These are phyloP conservation scores for Nesospiza acunhae DNA, from an alignment of 2,113 vertebrate genomes.

Conservation along the genomic window DNA sequence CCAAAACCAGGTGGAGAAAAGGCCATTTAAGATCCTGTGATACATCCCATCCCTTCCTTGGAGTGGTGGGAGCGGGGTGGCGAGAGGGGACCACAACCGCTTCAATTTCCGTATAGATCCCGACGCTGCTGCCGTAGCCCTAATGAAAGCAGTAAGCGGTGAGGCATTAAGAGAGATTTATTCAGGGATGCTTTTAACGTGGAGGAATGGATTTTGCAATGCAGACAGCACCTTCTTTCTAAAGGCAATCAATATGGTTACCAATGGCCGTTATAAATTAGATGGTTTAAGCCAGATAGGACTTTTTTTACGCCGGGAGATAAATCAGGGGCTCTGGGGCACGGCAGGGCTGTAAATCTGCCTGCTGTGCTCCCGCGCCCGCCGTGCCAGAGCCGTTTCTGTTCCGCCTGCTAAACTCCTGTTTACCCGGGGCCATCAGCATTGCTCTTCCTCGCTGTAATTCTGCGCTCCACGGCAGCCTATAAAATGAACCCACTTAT, in stretches of 20 bases:
- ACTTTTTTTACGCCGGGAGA: constrained; percentile 30
- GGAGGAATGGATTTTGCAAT: constrained; percentile 75
- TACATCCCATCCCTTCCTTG: background rate
- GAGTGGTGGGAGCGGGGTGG: background rate
- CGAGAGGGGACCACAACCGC: constrained; percentile 44
- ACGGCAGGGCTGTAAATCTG: constrained; percentile 73
- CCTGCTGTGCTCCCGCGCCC: background rate
- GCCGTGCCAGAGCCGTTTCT: constrained; percentile 24
- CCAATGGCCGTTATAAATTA: constrained; percentile 75
- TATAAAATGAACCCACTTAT: constrained; percentile 63
- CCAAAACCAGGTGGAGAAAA: constrained; percentile 41
- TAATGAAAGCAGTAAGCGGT: constrained; percentile 81
- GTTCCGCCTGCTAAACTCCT: constrained; percentile 72
- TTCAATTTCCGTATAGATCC: constrained; percentile 75
- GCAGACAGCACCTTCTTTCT: constrained; percentile 72
- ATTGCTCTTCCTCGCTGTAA: constrained; percentile 63
- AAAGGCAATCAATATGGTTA: constrained; percentile 77
- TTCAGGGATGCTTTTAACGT: constrained; percentile 72
- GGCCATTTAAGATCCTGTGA: constrained; percentile 41
- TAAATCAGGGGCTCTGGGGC: constrained; percentile 73
- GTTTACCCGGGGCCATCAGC: constrained; percentile 68
- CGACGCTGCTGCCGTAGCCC: constrained; percentile 69
- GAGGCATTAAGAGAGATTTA: constrained; percentile 80
- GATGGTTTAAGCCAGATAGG: constrained; percentile 68
- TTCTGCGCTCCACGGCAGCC: constrained; percentile 35